Evolutionary conservation across 2,113 vertebrate species (phyloP).

Genomic region (Sylvia atricapilla): DNA sequence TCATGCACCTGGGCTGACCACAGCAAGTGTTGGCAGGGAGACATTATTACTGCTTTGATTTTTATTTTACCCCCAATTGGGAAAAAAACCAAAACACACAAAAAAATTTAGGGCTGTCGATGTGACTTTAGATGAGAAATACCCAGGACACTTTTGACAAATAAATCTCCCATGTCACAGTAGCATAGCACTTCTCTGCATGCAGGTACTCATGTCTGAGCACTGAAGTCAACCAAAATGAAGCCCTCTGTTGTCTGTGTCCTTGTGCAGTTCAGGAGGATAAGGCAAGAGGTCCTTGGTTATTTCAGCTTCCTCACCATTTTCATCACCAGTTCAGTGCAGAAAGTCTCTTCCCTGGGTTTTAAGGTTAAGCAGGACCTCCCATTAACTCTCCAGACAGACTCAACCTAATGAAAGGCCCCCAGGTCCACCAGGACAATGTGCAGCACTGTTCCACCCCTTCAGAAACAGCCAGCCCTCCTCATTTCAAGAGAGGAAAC

Average conservation of each 20-base stretch:
- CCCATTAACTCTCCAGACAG: not conserved
- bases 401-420: not conserved
- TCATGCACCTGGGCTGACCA: not conserved
- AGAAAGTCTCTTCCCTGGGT: not conserved
- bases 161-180: not conserved
- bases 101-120: not conserved
- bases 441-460: not conserved
- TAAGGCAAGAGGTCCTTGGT: not conserved
- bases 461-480: not conserved
- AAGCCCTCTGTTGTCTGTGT: not conserved
- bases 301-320: not conserved
- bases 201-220: not conserved
- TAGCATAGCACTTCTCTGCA: not conserved
- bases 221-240: not conserved
- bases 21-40: not conserved
- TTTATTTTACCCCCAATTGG: too few relatives aligned
- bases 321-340: not conserved
- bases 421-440: not conserved
- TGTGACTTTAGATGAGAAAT: not conserved
- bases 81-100: rapidly evolving
- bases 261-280: not conserved
- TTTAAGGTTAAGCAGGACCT: not conserved
- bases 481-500: not conserved
- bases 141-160: not conserved
- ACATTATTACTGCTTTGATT: not conserved